Evolutionary conservation across 2,888 invertebrate species (phyloP).

Genomic region (Polia nebulosa): DNA sequence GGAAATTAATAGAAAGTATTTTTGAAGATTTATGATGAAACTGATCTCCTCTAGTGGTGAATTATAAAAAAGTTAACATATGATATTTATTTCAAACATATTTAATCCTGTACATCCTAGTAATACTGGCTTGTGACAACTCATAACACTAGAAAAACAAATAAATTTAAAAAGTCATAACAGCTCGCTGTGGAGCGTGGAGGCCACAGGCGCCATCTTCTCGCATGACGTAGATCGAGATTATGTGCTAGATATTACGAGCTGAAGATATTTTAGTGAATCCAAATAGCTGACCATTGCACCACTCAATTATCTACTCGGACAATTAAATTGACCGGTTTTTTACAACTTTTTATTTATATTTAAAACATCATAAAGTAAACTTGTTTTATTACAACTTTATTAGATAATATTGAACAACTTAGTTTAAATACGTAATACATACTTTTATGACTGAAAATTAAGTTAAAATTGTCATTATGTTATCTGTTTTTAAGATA

Average conservation of each 20-base stretch:
- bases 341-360: neutral
- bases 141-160: slow-evolving; percentile 36
- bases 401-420: too few relatives aligned
- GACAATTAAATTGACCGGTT: slow-evolving; percentile 1
- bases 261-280: slow-evolving; percentile 62
- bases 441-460: neutral
- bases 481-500: neutral
- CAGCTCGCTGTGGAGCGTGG: slow-evolving; percentile 43
- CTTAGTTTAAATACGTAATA: too few relatives aligned
- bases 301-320: slow-evolving; percentile 45
- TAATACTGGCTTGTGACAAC: slow-evolving; percentile 65
- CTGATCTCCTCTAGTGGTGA: slow-evolving; percentile 24
- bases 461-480: neutral
- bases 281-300: slow-evolving; percentile 56
- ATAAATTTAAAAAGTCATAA: slow-evolving; percentile 44
- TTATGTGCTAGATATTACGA: slow-evolving; percentile 62
- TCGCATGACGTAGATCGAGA: slow-evolving; percentile 59
- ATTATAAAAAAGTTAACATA: slow-evolving; percentile 30
- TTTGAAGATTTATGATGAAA: slow-evolving; percentile 26
- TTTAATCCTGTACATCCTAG: slow-evolving; percentile 37
- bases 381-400: too few relatives aligned
- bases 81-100: slow-evolving; percentile 8
- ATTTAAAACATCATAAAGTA: neutral
- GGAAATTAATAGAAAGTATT: slow-evolving; percentile 21
- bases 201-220: slow-evolving; percentile 63